Percentiles rank a stretch among this genome's conserved stretches.
phyloP scores from a whole-genome alignment of 1,140 invertebrate genomes.

The Drosophila guanche region DNA sequence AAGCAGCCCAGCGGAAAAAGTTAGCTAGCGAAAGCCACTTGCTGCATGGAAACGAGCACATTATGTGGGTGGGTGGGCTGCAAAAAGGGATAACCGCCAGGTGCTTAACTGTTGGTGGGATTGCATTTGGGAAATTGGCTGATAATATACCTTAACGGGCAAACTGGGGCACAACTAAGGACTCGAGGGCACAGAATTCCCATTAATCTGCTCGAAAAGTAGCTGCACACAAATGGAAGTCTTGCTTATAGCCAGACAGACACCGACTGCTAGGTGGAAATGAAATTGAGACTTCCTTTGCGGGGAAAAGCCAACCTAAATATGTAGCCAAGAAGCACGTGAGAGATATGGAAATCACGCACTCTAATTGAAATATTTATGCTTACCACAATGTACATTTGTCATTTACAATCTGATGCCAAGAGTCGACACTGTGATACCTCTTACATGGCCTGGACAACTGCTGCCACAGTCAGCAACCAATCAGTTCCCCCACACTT shows the following conservation, averaged over 20 bases:
- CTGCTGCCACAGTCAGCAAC: no score
- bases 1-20: constrained; percentile 12
- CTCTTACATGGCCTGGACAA: neutral
- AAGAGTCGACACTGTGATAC: constrained; percentile 24
- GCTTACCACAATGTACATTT: constrained; percentile 37
- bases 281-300: constrained; percentile 11
- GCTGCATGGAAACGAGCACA: constrained; percentile 54
- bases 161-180: constrained; percentile 1
- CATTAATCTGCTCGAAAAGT: constrained; percentile 31
- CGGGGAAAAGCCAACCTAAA: constrained; percentile 14
- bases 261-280: neutral
- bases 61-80: constrained; percentile 23
- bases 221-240: constrained; percentile 21
- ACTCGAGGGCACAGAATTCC: constrained; percentile 15
- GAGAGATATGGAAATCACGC: constrained; percentile 51
- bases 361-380: constrained; percentile 71
- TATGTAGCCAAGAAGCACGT: constrained; percentile 25
- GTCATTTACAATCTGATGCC: constrained; percentile 1
- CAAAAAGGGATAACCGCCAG: constrained; percentile 44
- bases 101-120: constrained; percentile 20
- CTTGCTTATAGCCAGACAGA: constrained; percentile 15
- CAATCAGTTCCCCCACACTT: no score
- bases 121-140: constrained; percentile 61
- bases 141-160: constrained; percentile 56
- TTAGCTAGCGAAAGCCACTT: constrained; percentile 22